A percentile compares a stretch with the other conserved stretches of the same genome.
Evolutionary conservation across 2,888 invertebrate genomes (phyloP).

Genomic region (Zygaena filipendulae): DNA sequence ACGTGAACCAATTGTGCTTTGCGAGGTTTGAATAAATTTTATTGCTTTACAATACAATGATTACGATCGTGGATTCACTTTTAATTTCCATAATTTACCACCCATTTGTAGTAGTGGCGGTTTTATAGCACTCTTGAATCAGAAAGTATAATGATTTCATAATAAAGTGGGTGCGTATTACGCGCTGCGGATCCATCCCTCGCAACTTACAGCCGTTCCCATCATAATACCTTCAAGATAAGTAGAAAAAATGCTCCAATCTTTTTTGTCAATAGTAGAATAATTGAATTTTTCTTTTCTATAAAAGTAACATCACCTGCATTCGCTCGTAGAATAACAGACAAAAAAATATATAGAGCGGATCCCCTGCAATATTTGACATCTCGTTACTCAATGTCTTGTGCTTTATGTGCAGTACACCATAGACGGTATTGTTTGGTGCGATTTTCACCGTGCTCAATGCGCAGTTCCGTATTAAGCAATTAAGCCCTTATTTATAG

Average conservation of each 20-base stretch:
- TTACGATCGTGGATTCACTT: background rate
- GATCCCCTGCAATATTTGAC: slow-evolving; percentile 46
- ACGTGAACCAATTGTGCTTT: too few species aligned
- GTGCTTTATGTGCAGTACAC: slow-evolving; percentile 29
- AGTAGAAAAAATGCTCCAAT: slow-evolving; percentile 30
- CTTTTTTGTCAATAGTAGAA: slow-evolving; percentile 46
- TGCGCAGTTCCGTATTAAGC: slow-evolving; percentile 31
- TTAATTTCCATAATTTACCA: slow-evolving; percentile 46
- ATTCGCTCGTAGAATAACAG: slow-evolving; percentile 22
- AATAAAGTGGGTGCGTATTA: too few species aligned
- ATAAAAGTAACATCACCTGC: slow-evolving; percentile 57
- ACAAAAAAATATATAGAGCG: slow-evolving; percentile 34
- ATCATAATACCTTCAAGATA: background rate
- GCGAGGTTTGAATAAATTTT: slow-evolving; percentile 24
- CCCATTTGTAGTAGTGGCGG: slow-evolving; percentile 52
- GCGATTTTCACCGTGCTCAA: slow-evolving; percentile 27
- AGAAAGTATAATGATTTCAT: background rate
- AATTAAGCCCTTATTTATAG: slow-evolving; percentile 53
- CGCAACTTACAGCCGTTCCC: background rate
- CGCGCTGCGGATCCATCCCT: too few species aligned
- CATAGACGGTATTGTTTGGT: slow-evolving; percentile 35
- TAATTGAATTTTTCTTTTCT: slow-evolving; percentile 59
- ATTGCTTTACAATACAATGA: slow-evolving; percentile 21
- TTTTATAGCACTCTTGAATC: slow-evolving; percentile 25
- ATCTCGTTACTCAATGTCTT: slow-evolving; percentile 61